Conservation (phyloP, 2,113 vertebrate genomes). For the Albula goreensis region DNA sequence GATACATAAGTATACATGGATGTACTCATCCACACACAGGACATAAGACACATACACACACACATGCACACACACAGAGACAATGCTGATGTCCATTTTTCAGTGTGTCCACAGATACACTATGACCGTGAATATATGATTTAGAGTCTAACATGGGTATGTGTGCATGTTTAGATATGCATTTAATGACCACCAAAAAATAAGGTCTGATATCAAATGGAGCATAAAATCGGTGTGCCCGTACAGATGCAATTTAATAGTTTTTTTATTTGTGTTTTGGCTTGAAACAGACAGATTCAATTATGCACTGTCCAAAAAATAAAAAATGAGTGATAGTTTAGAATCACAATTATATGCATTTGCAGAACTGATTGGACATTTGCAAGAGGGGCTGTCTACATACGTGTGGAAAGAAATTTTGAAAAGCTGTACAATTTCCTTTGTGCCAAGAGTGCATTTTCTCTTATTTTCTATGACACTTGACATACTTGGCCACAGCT, state of each 20-base stretch:
- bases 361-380: neutral
- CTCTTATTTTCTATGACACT: neutral
- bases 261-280: neutral
- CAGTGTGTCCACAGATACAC: conserved; percentile 5
- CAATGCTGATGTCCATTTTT: neutral
- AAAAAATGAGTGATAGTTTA: neutral
- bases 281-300: neutral
- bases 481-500: neutral
- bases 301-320: neutral
- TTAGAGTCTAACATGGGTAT: neutral
- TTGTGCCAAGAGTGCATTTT: neutral
- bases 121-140: conserved; percentile 14
- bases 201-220: neutral
- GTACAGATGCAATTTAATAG: neutral
- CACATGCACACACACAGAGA: neutral
- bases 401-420: conserved; percentile 7
- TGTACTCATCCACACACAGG: too few relatives aligned
- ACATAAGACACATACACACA: too few relatives aligned
- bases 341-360: neutral
- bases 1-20: too few relatives aligned
- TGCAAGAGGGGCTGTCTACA: neutral
- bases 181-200: neutral
- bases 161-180: conserved; percentile 17
- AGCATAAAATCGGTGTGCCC: neutral
- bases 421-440: neutral